Evolutionary conservation across 2,797 vertebrate species (phyloP).

Genomic region (Macropus fuliginosus): DNA sequence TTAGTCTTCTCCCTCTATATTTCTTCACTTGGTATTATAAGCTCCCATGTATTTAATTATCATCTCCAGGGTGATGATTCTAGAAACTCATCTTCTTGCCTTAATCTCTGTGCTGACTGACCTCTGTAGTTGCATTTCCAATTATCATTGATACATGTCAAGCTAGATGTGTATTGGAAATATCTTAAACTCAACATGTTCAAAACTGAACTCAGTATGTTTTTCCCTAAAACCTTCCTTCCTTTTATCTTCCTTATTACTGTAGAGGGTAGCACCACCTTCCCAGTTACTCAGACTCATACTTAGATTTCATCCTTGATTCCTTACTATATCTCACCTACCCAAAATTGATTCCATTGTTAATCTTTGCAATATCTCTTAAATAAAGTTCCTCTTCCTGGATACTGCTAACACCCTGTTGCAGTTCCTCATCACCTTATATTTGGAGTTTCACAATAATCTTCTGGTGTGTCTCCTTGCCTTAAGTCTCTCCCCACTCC

Average conservation of each 20-base stretch:
- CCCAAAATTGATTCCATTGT: not conserved
- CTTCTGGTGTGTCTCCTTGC: not conserved
- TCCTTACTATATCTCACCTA: not conserved
- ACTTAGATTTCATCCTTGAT: not conserved
- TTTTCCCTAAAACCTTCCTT: not conserved
- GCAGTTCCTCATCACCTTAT: not conserved
- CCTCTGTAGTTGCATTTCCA: not conserved
- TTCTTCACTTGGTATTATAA: not conserved
- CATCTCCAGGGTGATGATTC: not conserved
- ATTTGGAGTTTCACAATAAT: not conserved
- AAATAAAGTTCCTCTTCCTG: not conserved
- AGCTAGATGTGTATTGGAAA: not conserved
- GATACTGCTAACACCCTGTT: not conserved
- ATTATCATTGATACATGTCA: not conserved
- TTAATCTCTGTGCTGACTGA: not conserved
- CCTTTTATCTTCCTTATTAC: not conserved
- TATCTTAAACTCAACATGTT: not conserved
- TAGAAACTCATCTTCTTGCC: not conserved
- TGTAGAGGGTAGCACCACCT: not conserved
- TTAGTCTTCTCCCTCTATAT: not conserved
- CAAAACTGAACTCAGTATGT: not conserved
- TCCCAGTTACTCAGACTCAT: not conserved
- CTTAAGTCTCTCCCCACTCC: not conserved
- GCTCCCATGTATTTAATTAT: not conserved
- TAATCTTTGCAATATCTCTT: not conserved